Conservation (phyloP, 2,113 vertebrate species). For the Loxodonta africana region DNA sequence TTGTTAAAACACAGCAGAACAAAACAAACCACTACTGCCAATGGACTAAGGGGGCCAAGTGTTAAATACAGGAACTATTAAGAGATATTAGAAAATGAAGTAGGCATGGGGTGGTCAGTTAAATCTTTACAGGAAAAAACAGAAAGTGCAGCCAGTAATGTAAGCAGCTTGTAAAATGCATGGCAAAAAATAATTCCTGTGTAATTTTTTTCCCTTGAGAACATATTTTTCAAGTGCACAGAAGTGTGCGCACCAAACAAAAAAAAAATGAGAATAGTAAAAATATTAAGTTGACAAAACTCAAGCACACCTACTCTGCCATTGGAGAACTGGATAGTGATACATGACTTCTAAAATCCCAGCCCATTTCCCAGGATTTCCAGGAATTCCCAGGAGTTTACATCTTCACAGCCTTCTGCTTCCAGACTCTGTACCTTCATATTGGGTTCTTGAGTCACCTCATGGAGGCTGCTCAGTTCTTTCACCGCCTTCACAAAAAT, state of each 20-base stretch:
- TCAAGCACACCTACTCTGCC: background rate
- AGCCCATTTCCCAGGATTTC: background rate
- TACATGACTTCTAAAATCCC: background rate
- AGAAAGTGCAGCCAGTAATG: background rate
- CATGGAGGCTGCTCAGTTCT: background rate
- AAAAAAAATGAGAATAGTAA: background rate
- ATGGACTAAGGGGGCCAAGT: background rate
- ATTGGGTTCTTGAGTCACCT: too few relatives aligned
- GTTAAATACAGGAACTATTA: slow-evolving; percentile 8
- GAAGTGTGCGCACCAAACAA: background rate
- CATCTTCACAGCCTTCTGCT: background rate
- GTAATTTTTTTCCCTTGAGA: background rate
- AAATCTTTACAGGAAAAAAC: slow-evolving; percentile 19
- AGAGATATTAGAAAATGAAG: background rate
- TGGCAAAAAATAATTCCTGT: background rate
- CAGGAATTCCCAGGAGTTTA: background rate
- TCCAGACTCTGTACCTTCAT: background rate
- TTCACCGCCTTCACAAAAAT: background rate
- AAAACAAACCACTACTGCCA: background rate
- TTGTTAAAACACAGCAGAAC: background rate
- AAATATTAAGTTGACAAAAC: slow-evolving; percentile 1
- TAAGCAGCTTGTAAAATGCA: background rate
- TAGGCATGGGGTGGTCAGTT: background rate
- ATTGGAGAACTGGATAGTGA: background rate
- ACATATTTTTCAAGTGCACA: background rate